Evolutionary conservation across 2,113 vertebrate genomes (phyloP).

Genomic region (Paralichthys olivaceus): DNA sequence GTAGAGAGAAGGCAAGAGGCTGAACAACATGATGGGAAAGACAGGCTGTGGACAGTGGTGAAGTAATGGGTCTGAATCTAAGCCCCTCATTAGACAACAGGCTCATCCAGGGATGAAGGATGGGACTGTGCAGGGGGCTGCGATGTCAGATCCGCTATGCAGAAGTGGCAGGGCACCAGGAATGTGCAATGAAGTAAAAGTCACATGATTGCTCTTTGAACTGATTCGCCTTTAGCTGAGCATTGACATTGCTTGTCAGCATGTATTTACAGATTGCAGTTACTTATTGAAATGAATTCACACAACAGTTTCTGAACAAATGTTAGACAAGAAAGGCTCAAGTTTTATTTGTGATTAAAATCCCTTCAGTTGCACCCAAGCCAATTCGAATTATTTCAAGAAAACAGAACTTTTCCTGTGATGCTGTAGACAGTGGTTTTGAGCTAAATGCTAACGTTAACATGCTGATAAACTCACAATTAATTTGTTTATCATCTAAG

Average conservation of each 20-base stretch:
- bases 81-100: slow-evolving; percentile 65
- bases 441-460: no score
- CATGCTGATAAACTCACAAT: no score
- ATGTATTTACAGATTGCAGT: not conserved
- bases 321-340: not conserved
- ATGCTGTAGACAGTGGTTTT: no score
- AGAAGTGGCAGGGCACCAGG: slow-evolving; percentile 47
- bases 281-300: not conserved
- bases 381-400: no score
- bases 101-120: slow-evolving; percentile 57
- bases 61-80: slow-evolving; percentile 62
- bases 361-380: not conserved
- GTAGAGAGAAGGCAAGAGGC: slow-evolving; percentile 23
- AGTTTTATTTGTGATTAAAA: not conserved
- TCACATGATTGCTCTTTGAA: slow-evolving; percentile 62
- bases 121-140: slow-evolving; percentile 58
- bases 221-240: not conserved
- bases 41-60: slow-evolving; percentile 50
- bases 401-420: no score
- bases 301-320: no score
- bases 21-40: slow-evolving; percentile 45
- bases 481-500: no score
- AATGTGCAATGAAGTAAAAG: slow-evolving; percentile 62
- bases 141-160: slow-evolving; percentile 58
- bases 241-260: not conserved